Evolutionary conservation across 2,797 vertebrate species (phyloP), one percentile per base, ranked within the genome.

Genomic region (Tarsius wallacei): DNA sequence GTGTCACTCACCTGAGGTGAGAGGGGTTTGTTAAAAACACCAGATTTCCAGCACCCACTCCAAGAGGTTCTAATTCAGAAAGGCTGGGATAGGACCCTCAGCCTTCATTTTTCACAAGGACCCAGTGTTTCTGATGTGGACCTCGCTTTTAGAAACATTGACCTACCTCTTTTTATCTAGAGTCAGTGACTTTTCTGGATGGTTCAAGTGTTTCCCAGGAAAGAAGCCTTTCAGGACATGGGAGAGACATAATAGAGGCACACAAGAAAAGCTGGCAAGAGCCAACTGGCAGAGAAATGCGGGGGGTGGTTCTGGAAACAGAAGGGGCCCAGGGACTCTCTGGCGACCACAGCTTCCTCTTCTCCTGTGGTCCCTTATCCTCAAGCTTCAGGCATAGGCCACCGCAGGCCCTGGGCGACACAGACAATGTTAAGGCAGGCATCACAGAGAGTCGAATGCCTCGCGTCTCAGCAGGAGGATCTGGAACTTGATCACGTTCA

Each of bases 261-360:
- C 90, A 94, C 77, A 93, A 86, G 77, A 94, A 68, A 51, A 76
- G 83, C 86, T 57, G 31, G 74, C 85, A 89, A 36, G 70, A 84
- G 53, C 73, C 93, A 91, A 16, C n/a, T 57, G 91, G 13, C 89
- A 87, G 64, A 33, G 78, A 81, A 81, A 64, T 4, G 17, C 17
- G 61, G 70, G 61, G 28, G 10, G 70, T 53, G 53, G n/a, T 73
- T 89, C 73, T 71, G 64, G 83, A 80, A 66, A 55, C 53, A 91
- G 51, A 57, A 21, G 63, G 21, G 51, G 89, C 4, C 0, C 64
- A 12, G 14, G 33, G 86, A 14, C 19, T 90, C 7, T 26, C 57
- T 51, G 64, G 85, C 17, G 15, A 47, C 5, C 21, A 9, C 7
- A 26, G 26, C 51, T 42, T 91, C 36, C 26, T 88, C 61, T 74